Percentiles rank a stretch among this genome's conserved stretches.
Evolutionary conservation across 2,888 invertebrate genomes (phyloP).

Genomic region (Halictus quadricinctus): DNA sequence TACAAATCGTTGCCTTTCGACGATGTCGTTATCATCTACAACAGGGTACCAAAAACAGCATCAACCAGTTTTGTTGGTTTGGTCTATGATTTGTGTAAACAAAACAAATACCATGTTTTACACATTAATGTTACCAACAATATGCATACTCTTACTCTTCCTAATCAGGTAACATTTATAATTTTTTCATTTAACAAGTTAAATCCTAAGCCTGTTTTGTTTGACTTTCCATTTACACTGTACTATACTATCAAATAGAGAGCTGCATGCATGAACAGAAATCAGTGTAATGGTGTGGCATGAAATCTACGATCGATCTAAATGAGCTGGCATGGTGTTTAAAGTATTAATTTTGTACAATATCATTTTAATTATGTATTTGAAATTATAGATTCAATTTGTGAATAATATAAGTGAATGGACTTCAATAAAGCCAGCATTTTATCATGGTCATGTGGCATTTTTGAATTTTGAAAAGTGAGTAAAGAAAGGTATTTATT

Average conservation of each 20-base stretch:
- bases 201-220: not conserved
- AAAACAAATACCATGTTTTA: conserved; percentile 91
- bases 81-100: conserved; percentile 93
- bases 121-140: conserved; percentile 98
- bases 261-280: no score
- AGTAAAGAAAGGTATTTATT: conserved; percentile 71
- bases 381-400: conserved; percentile 86
- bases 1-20: conserved; percentile 79
- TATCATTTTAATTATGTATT: not conserved
- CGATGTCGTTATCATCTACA: conserved; percentile 93
- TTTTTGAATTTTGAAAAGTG: conserved; percentile 97
- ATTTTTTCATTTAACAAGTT: not conserved
- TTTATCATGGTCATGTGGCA: conserved; percentile 99
- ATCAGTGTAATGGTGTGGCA: not conserved
- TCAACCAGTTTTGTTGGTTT: conserved; percentile 98
- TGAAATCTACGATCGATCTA: not conserved
- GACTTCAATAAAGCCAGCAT: conserved; percentile 94
- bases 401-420: conserved; percentile 95
- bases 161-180: conserved; percentile 89
- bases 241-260: not conserved
- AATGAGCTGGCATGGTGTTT: not conserved
- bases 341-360: not conserved
- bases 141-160: conserved; percentile 95
- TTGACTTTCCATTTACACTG: no score
- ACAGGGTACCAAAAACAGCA: conserved; percentile 98